phyloP scores from a whole-genome alignment of 2,113 vertebrate genomes.

The Zootoca vivipara region DNA sequence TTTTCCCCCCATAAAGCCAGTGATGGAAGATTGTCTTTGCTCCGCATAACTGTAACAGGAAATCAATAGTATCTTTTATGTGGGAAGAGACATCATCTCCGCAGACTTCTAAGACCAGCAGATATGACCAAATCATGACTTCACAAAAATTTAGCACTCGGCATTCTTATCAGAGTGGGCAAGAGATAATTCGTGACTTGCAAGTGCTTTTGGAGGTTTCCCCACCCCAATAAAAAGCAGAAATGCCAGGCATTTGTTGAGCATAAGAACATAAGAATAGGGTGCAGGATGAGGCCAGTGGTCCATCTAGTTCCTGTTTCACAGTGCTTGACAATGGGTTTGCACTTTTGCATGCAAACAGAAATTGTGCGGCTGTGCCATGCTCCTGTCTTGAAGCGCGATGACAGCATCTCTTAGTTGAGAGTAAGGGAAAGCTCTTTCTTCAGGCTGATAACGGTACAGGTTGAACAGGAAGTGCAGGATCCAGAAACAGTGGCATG shows the following conservation, averaged over 20 bases:
- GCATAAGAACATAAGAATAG: background rate
- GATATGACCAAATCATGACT: slow-evolving; percentile 44
- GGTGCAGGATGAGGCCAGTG: too few species aligned
- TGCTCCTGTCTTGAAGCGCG: too few species aligned
- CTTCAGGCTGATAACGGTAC: too few species aligned
- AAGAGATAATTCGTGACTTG: background rate
- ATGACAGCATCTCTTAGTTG: too few species aligned
- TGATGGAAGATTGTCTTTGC: slow-evolving; percentile 71
- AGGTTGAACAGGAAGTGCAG: too few species aligned
- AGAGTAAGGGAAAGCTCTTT: too few species aligned
- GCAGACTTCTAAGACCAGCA: slow-evolving; percentile 55
- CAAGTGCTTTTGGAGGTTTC: slow-evolving; percentile 15
- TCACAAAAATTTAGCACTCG: slow-evolving; percentile 47
- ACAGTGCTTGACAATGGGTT: too few species aligned
- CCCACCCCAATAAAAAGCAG: background rate
- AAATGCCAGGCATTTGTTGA: background rate
- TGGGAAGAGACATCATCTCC: slow-evolving; percentile 70
- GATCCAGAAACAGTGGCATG: too few species aligned
- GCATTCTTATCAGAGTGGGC: slow-evolving; percentile 49
- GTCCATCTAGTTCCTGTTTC: too few species aligned
- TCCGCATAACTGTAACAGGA: slow-evolving; percentile 72
- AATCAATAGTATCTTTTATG: slow-evolving; percentile 78
- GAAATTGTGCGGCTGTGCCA: too few species aligned
- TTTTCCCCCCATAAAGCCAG: slow-evolving; percentile 75
- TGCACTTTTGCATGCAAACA: too few species aligned